phyloP scores from a whole-genome alignment of 2,888 invertebrate species.

The Diarsia dahlii region DNA sequence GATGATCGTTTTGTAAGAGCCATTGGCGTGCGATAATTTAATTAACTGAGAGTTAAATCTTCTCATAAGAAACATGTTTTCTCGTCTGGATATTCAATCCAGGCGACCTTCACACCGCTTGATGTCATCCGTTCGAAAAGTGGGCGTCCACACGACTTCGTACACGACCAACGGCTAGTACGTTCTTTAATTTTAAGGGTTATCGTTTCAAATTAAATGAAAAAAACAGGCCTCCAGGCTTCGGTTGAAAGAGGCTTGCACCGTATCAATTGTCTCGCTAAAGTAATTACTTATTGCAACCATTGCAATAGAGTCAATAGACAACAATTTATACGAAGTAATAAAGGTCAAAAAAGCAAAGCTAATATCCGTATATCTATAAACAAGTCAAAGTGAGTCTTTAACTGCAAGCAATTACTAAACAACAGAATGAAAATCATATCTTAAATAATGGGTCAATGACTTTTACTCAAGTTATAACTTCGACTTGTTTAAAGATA shows the following conservation, averaged over 20 bases:
- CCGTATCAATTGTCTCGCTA: too few species aligned
- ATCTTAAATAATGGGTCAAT: too few species aligned
- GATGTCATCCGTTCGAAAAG: conserved; percentile 67
- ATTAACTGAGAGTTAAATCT: conserved; percentile 31
- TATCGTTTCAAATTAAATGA: conserved; percentile 12
- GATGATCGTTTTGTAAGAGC: conserved; percentile 14
- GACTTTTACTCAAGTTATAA: neutral
- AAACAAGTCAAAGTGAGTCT: too few species aligned
- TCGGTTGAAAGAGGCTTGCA: neutral
- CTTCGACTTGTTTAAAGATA: neutral
- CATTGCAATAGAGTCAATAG: too few species aligned
- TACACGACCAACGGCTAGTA: conserved; percentile 16
- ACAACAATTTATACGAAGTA: too few species aligned
- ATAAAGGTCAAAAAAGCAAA: too few species aligned
- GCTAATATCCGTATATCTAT: too few species aligned
- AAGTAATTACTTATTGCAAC: too few species aligned
- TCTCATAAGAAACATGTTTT: conserved; percentile 19
- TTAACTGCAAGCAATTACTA: too few species aligned
- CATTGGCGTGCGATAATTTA: conserved; percentile 9
- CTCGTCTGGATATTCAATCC: conserved; percentile 56
- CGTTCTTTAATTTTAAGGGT: conserved; percentile 24
- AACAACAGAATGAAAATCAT: too few species aligned
- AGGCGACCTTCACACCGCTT: conserved; percentile 62
- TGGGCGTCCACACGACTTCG: conserved; percentile 48
- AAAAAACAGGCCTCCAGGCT: neutral